A percentile compares a stretch with the other conserved stretches of the same genome.
Conservation (phyloP, 92 coral and sea anemone genomes). For the Palythoa heliodiscus region DNA sequence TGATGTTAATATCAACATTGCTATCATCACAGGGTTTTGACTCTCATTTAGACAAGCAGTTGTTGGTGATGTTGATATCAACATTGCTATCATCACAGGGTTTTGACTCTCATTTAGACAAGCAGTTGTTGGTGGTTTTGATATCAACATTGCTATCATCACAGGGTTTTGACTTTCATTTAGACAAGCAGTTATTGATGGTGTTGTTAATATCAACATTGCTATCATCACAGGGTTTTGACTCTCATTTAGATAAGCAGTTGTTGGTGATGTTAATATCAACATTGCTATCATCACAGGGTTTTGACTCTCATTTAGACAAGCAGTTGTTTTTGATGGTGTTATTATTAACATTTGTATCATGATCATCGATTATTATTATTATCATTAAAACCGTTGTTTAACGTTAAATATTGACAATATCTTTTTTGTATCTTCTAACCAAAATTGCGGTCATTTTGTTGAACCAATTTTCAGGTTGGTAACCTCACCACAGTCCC, state of each 20-base stretch:
- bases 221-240: background rate
- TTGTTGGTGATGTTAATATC: background rate
- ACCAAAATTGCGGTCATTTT: no score
- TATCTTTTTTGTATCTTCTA: no score
- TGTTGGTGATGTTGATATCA: background rate
- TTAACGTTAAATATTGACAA: no score
- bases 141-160: background rate
- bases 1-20: background rate
- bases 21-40: background rate
- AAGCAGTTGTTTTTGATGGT: no score
- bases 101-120: no score
- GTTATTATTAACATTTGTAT: background rate
- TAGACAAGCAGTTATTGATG: background rate
- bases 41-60: background rate
- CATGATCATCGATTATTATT: background rate
- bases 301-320: no score
- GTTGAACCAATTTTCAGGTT: slow-evolving; percentile 52
- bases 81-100: background rate
- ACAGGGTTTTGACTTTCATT: background rate
- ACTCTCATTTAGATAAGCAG: background rate
- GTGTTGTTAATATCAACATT: background rate
- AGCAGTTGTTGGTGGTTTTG: no score
- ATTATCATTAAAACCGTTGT: background rate
- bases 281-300: background rate
- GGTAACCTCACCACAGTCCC: slow-evolving; percentile 62